phyloP scores from a whole-genome alignment of 2,113 vertebrate genomes.

The Percopsis transmontana region DNA sequence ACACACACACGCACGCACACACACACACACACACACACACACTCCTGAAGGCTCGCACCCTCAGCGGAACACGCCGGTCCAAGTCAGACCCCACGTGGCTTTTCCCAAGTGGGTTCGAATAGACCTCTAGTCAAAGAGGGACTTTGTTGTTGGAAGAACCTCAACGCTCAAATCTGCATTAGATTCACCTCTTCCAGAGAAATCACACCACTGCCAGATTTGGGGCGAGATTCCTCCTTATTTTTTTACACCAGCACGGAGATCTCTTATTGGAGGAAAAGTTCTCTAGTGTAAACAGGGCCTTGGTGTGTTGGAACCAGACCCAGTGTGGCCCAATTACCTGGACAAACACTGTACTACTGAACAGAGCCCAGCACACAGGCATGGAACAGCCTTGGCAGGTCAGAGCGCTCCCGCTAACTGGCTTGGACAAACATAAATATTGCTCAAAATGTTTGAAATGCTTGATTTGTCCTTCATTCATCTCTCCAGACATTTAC shows the following conservation, averaged over 20 bases:
- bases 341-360: slow-evolving; percentile 71
- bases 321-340: slow-evolving; percentile 46
- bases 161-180: slow-evolving; percentile 63
- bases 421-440: slow-evolving; percentile 68
- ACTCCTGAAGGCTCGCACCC: slow-evolving; percentile 61
- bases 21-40: too few relatives aligned
- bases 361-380: slow-evolving; percentile 48
- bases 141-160: slow-evolving; percentile 60
- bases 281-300: slow-evolving; percentile 65
- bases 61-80: slow-evolving; percentile 66
- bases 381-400: slow-evolving; percentile 51
- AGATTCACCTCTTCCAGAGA: slow-evolving; percentile 73
- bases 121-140: slow-evolving; percentile 73
- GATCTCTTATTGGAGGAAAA: slow-evolving; percentile 63
- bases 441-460: slow-evolving; percentile 60
- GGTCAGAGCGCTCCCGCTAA: slow-evolving; percentile 47
- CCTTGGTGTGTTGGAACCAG: slow-evolving; percentile 66
- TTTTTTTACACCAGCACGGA: slow-evolving; percentile 66
- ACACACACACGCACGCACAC: slow-evolving; percentile 30
- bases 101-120: slow-evolving; percentile 67
- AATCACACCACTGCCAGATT: slow-evolving; percentile 68
- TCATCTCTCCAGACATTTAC: slow-evolving; percentile 56
- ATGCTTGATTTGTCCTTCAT: slow-evolving; percentile 54
- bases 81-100: slow-evolving; percentile 60
- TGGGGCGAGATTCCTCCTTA: slow-evolving; percentile 70